phyloP scores from a whole-genome alignment of 2,797 vertebrate species.

The Arnoldichthys spilopterus region DNA sequence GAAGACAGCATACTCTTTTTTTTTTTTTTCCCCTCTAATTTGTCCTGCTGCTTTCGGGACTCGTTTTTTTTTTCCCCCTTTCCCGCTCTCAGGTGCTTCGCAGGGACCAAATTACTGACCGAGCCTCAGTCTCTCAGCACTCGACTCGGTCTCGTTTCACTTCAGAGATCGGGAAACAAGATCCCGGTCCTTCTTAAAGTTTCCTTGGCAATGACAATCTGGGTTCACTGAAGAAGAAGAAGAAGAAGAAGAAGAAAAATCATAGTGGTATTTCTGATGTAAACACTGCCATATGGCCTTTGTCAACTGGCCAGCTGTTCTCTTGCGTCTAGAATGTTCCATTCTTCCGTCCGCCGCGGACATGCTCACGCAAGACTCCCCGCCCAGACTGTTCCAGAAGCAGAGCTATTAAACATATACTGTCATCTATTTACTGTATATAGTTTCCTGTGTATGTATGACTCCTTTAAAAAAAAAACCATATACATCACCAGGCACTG shows the following conservation, averaged over 20 bases:
- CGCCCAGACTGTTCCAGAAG: conserved; percentile 39
- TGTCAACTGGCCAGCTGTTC: conserved; percentile 49
- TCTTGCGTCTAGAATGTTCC: conserved; percentile 35
- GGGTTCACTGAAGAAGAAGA: conserved; percentile 19
- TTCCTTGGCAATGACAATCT: conserved; percentile 23
- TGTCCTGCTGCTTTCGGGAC: conserved; percentile 58
- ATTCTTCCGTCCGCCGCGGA: conserved; percentile 32
- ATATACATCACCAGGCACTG: conserved; percentile 59
- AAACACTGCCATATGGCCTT: conserved; percentile 70
- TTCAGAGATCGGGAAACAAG: conserved; percentile 25
- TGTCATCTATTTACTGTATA: conserved; percentile 52
- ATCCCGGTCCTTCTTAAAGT: conserved; percentile 7
- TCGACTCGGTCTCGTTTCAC: neutral
- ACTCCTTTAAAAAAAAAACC: conserved; percentile 39
- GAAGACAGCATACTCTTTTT: conserved; percentile 65
- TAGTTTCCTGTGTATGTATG: conserved; percentile 49
- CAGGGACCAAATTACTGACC: conserved; percentile 20
- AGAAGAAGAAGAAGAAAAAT: conserved; percentile 46
- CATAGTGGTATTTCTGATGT: conserved; percentile 64
- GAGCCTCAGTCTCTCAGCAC: conserved; percentile 28
- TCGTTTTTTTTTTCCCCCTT: conserved; percentile 52
- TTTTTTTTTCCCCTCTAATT: conserved; percentile 56
- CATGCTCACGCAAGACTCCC: conserved; percentile 37
- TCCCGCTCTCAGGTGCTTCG: conserved; percentile 25
- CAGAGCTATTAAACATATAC: conserved; percentile 50